These are phyloP conservation scores for Cottoperca gobio DNA, from an alignment of 2,797 vertebrate species.

Conservation along the genomic window DNA sequence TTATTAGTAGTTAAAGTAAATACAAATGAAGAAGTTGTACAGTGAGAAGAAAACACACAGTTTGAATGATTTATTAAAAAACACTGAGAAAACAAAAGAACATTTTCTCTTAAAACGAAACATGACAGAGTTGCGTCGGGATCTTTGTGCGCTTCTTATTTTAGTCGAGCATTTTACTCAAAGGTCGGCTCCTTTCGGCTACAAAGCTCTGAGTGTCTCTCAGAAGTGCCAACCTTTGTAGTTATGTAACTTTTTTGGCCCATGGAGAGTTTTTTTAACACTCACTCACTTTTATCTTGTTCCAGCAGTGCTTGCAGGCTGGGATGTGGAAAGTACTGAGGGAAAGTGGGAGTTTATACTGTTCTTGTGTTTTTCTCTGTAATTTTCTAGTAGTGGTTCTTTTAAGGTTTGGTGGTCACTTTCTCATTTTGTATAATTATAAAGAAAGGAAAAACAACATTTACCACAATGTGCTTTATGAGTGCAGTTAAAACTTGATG, in stretches of 20 bases:
- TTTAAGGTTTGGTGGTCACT: not conserved
- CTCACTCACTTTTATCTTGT: constrained; percentile 40
- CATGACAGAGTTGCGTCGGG: not conserved
- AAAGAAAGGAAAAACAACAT: not conserved
- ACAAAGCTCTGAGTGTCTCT: constrained; percentile 18
- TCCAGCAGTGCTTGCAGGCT: constrained; percentile 35
- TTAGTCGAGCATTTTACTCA: constrained; percentile 22
- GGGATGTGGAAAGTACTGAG: constrained; percentile 12
- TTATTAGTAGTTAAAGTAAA: not conserved
- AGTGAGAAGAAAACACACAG: not conserved
- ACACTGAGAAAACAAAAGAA: not conserved
- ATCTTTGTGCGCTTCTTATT: constrained; percentile 16
- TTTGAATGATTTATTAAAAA: not conserved
- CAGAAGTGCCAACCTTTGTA: constrained; percentile 10
- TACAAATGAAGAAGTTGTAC: not conserved
- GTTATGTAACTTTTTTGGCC: constrained; percentile 59
- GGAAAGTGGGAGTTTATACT: constrained; percentile 37
- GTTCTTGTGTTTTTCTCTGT: constrained; percentile 27
- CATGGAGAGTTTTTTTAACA: not conserved
- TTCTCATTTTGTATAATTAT: constrained; percentile 20
- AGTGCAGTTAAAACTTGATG: not conserved
- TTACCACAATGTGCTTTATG: not conserved
- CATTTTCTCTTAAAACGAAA: not conserved
- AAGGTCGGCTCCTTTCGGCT: constrained; percentile 3
- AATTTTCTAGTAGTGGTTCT: constrained; percentile 11